A percentile compares a stretch with the other conserved stretches of the same genome.
Evolutionary conservation across 2,797 vertebrate genomes (phyloP).

Genomic region (Syngnathus rostellatus): DNA sequence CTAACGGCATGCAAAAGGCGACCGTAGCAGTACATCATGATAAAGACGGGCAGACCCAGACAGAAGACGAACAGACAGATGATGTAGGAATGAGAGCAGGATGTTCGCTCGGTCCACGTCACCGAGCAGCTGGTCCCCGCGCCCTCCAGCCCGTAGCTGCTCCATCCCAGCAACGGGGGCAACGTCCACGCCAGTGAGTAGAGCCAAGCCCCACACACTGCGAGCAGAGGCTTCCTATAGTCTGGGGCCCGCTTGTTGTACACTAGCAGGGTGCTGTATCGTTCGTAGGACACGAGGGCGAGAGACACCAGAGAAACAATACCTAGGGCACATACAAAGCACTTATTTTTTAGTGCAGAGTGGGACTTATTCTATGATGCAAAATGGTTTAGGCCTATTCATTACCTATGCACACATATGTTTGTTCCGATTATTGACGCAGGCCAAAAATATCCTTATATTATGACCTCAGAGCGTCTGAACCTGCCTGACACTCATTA

Average conservation of each 20-base stretch:
- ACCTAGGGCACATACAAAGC: conserved; percentile 43
- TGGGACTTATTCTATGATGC: too few species aligned
- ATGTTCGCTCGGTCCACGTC: conserved; percentile 63
- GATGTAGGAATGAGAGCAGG: conserved; percentile 64
- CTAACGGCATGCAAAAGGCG: conserved; percentile 68
- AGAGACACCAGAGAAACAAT: conserved; percentile 74
- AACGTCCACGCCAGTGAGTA: conserved; percentile 75
- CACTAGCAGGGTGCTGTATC: conserved; percentile 70
- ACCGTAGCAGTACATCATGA: conserved; percentile 74
- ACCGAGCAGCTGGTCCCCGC: conserved; percentile 74
- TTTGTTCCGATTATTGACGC: too few species aligned
- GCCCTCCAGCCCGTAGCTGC: conserved; percentile 72
- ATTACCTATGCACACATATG: too few species aligned
- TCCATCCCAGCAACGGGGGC: conserved; percentile 77
- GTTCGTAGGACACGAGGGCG: conserved; percentile 72
- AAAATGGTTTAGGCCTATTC: too few species aligned
- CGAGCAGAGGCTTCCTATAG: conserved; percentile 66
- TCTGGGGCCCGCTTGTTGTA: conserved; percentile 56
- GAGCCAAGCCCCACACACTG: conserved; percentile 67
- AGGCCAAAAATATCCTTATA: too few species aligned
- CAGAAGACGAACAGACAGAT: conserved; percentile 78
- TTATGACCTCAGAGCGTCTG: too few species aligned
- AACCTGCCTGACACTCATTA: too few species aligned
- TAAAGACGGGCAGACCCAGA: conserved; percentile 63
- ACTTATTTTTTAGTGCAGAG: not conserved